A percentile compares a stretch with the other conserved stretches of the same genome.
phyloP scores from a whole-genome alignment of 2,113 vertebrate species.

The Halichoerus grypus region DNA sequence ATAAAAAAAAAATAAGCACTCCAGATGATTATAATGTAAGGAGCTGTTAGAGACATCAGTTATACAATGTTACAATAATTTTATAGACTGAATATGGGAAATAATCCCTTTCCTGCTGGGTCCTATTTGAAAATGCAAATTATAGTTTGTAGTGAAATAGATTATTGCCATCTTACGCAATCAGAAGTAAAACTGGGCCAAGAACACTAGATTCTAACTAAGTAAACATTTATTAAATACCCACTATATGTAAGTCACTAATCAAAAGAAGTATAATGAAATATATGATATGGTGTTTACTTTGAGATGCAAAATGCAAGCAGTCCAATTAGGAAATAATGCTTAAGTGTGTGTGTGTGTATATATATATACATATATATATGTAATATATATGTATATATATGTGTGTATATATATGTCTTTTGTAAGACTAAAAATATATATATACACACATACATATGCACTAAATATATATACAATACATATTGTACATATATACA shows the following conservation, averaged over 20 bases:
- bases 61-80: slow-evolving; percentile 11
- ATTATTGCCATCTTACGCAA: slow-evolving; percentile 3
- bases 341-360: neutral
- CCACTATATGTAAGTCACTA: neutral
- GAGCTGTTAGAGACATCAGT: neutral
- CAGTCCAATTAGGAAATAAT: neutral
- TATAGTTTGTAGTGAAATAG: slow-evolving; percentile 22
- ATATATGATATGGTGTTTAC: neutral
- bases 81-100: neutral
- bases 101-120: neutral
- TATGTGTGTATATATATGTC: neutral
- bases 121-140: slow-evolving; percentile 3
- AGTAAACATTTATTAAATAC: slow-evolving; percentile 2
- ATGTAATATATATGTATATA: neutral
- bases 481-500: neutral
- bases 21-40: neutral
- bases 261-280: slow-evolving; percentile 23
- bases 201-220: slow-evolving; percentile 44
- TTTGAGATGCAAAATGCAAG: neutral
- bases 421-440: neutral
- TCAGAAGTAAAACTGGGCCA: slow-evolving; percentile 8
- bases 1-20: neutral
- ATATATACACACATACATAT: neutral
- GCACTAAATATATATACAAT: neutral
- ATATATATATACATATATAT: neutral